phyloP scores from a whole-genome alignment of 2,797 vertebrate species.

The Selene dorsalis region DNA sequence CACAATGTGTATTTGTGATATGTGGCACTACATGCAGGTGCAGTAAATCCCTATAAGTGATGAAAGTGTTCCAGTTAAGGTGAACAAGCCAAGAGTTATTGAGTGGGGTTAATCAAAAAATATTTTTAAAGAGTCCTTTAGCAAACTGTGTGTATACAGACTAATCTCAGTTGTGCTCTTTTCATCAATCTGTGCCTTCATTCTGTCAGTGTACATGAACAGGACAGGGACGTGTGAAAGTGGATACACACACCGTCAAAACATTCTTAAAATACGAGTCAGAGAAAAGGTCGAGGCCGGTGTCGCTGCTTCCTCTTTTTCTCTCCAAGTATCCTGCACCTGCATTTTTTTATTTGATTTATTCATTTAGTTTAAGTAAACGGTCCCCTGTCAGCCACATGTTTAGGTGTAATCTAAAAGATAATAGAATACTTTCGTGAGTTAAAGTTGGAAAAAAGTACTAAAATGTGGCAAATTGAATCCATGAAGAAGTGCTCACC shows the following conservation, averaged over 20 bases:
- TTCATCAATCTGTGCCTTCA: slow-evolving; percentile 81
- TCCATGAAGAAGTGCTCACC: slow-evolving; percentile 26
- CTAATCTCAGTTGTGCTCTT: slow-evolving; percentile 67
- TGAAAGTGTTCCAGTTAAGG: slow-evolving; percentile 38
- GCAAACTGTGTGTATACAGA: slow-evolving; percentile 53
- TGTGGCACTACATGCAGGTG: slow-evolving; percentile 46
- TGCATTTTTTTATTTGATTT: slow-evolving; percentile 31
- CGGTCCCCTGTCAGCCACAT: slow-evolving; percentile 13
- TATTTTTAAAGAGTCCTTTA: slow-evolving; percentile 36
- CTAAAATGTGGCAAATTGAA: slow-evolving; percentile 28
- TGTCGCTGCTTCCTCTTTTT: slow-evolving; percentile 34
- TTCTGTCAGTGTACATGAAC: slow-evolving; percentile 64
- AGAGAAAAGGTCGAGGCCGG: slow-evolving; percentile 20
- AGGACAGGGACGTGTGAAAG: slow-evolving; percentile 66
- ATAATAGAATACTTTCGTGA: not conserved
- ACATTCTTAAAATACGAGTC: slow-evolving; percentile 30
- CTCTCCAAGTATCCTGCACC: slow-evolving; percentile 8
- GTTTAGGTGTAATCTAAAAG: slow-evolving; percentile 23
- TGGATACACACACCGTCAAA: slow-evolving; percentile 22
- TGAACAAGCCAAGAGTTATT: slow-evolving; percentile 14
- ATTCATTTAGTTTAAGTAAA: slow-evolving; percentile 12
- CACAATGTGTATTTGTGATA: slow-evolving; percentile 45
- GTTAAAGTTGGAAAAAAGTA: not conserved
- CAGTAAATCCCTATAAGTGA: slow-evolving; percentile 26
- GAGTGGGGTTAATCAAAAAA: slow-evolving; percentile 19